phyloP scores from a whole-genome alignment of 2,888 invertebrate species.

The Parascotia fuliginaria region DNA sequence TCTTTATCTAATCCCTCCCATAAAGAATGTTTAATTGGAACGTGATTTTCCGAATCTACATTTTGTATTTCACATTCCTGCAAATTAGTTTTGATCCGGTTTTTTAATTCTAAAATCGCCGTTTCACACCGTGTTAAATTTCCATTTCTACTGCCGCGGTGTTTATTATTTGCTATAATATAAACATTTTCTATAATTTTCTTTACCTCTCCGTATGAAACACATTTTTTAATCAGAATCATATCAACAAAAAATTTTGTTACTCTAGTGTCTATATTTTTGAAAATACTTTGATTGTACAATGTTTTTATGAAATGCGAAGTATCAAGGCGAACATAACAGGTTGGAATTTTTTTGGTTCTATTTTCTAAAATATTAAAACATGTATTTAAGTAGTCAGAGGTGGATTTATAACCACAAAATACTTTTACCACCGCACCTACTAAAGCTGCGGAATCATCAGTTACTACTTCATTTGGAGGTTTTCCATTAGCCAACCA shows the following conservation, averaged over 20 bases:
- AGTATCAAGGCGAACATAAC: slow-evolving; percentile 13
- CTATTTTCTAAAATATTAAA: slow-evolving; percentile 12
- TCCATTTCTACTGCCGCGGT: slow-evolving; percentile 7
- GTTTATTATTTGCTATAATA: slow-evolving; percentile 5
- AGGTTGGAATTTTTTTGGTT: background rate
- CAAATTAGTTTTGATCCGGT: slow-evolving; percentile 1
- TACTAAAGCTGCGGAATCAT: slow-evolving; percentile 14
- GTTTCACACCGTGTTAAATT: slow-evolving; percentile 9
- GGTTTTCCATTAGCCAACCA: slow-evolving; percentile 8
- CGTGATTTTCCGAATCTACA: slow-evolving; percentile 2
- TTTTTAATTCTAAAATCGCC: slow-evolving; percentile 2
- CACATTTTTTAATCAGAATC: slow-evolving; percentile 7
- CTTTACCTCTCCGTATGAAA: slow-evolving; percentile 2
- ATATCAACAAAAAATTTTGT: slow-evolving; percentile 12
- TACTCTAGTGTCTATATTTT: slow-evolving; percentile 11
- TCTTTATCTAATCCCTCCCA: slow-evolving; percentile 16
- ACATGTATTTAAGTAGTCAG: slow-evolving; percentile 10
- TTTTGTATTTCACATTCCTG: background rate
- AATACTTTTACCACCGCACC: slow-evolving; percentile 19
- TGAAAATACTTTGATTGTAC: slow-evolving; percentile 7
- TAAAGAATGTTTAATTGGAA: slow-evolving; percentile 19
- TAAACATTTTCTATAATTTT: slow-evolving; percentile 3
- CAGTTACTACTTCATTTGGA: slow-evolving; percentile 16
- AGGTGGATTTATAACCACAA: slow-evolving; percentile 8
- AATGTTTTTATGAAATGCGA: slow-evolving; percentile 10